A percentile compares a stretch with the other conserved stretches of the same genome.
phyloP scores from a whole-genome alignment of 2,113 vertebrate genomes.

The Calypte anna region DNA sequence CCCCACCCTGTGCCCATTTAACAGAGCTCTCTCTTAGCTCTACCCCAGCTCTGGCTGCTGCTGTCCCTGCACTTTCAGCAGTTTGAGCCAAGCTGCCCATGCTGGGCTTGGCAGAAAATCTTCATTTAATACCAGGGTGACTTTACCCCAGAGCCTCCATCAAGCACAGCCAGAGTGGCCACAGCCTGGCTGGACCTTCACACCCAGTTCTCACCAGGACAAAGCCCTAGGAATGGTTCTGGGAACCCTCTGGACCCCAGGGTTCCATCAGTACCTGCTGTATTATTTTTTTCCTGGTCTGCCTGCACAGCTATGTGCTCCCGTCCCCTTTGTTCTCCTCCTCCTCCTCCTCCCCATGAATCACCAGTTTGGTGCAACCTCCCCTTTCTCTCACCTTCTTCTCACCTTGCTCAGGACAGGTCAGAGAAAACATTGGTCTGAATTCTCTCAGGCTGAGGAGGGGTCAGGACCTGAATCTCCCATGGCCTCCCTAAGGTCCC shows the following conservation, averaged over 20 bases:
- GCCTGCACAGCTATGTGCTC: background rate
- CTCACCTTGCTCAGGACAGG: background rate
- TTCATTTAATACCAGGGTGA: background rate
- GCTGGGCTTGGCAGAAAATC: background rate
- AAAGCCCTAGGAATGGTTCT: background rate
- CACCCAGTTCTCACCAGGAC: background rate
- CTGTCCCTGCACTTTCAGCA: background rate
- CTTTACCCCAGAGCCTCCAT: background rate
- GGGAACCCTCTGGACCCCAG: accelerated
- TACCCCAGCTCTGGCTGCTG: background rate
- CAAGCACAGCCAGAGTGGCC: background rate
- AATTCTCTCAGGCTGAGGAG: background rate
- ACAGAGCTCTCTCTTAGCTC: background rate
- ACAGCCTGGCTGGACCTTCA: background rate
- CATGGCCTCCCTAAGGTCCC: background rate
- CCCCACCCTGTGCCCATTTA: accelerated
- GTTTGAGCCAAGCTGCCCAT: background rate
- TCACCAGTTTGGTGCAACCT: background rate
- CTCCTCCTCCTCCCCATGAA: background rate
- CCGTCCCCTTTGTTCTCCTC: background rate
- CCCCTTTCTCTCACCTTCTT: background rate
- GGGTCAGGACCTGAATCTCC: background rate
- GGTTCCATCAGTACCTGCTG: background rate
- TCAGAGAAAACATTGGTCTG: background rate
- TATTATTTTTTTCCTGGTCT: background rate